Evolutionary conservation across 2,113 vertebrate species (phyloP), one percentile per base, ranked within the genome.

Genomic region (Ctenodactylus gundi): DNA sequence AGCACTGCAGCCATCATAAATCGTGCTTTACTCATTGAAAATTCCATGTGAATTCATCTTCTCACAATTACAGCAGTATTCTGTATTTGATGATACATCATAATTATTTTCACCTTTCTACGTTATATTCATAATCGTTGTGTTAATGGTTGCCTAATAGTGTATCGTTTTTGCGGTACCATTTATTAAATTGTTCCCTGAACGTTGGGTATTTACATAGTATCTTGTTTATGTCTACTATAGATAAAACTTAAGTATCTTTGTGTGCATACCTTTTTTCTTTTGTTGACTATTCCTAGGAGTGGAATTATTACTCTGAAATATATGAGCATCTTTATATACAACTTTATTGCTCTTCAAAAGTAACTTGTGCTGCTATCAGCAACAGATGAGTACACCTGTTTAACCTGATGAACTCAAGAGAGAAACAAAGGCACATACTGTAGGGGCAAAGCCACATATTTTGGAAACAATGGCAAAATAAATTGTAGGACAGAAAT

Each of bases 241-340:
- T 64, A 80, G 29, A 85, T 75, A 91, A 58, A 68, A 93, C 53
- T 44, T 88, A 36, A 89, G 49, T 68, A 95, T 89, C 39, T 81
- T 89, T 93, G 51, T 75, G 7, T 76, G 36, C 27, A 25, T 73
- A 64, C 27, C 6, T 77, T 91, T 78, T 80, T 21, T 21, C 62
- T 85, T 88, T 27, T 64, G 34, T 75, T 95, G 91, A 73, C 82
- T 72, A 85, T 94, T 77, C 73, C 49, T 67, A 41, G 15, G 49
- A 88, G 62, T 82, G 29, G 8, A 93, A 88, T 95, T 80, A 84
- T 68, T 94, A 78, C 93, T 95, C 90, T 81, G 25, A 94, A 88
- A 78, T 25, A n/a, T 60, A 58, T 27, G 51, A 49, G 34, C 12
- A 88, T 77, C 76, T 92, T 96, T 95, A 83, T 86, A 8, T 93